These are phyloP conservation scores for Oryzias curvinotus DNA, from an alignment of 2,113 vertebrate species.

Conservation along the genomic window DNA sequence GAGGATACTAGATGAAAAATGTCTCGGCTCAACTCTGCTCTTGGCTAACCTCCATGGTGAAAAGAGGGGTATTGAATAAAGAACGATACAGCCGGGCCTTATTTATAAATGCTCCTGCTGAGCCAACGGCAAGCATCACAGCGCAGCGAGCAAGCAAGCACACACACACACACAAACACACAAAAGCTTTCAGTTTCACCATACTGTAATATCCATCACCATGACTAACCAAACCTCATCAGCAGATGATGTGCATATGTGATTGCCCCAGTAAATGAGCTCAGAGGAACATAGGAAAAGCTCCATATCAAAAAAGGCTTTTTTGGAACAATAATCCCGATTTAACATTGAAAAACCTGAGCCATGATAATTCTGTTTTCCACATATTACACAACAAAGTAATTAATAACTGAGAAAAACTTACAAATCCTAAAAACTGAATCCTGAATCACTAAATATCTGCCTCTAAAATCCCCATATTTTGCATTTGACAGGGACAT, in stretches of 20 bases:
- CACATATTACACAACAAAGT: slow-evolving; percentile 16
- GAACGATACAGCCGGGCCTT: slow-evolving; percentile 17
- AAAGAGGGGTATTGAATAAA: slow-evolving; percentile 35
- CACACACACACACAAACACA: background rate
- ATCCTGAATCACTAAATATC: background rate
- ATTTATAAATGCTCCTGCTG: slow-evolving; percentile 45
- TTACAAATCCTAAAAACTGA: slow-evolving; percentile 7
- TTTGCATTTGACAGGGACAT: slow-evolving; percentile 12
- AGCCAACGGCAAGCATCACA: slow-evolving; percentile 30
- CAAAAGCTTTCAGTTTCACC: background rate
- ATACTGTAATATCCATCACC: background rate
- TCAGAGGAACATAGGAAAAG: slow-evolving; percentile 3
- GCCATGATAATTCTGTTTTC: slow-evolving; percentile 20
- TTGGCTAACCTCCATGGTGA: slow-evolving; percentile 43
- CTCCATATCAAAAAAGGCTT: slow-evolving; percentile 12
- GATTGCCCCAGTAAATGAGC: slow-evolving; percentile 6
- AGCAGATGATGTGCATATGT: slow-evolving; percentile 6
- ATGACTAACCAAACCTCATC: slow-evolving; percentile 7
- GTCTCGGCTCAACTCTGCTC: slow-evolving; percentile 37
- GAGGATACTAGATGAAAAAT: slow-evolving; percentile 42
- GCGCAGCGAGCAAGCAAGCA: slow-evolving; percentile 13
- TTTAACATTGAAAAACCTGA: slow-evolving; percentile 18
- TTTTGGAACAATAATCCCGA: slow-evolving; percentile 10
- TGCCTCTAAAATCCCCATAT: background rate
- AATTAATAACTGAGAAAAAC: slow-evolving; percentile 10